Evolutionary conservation across 2,888 invertebrate genomes (phyloP).

Genomic region (Cephus runcator): DNA sequence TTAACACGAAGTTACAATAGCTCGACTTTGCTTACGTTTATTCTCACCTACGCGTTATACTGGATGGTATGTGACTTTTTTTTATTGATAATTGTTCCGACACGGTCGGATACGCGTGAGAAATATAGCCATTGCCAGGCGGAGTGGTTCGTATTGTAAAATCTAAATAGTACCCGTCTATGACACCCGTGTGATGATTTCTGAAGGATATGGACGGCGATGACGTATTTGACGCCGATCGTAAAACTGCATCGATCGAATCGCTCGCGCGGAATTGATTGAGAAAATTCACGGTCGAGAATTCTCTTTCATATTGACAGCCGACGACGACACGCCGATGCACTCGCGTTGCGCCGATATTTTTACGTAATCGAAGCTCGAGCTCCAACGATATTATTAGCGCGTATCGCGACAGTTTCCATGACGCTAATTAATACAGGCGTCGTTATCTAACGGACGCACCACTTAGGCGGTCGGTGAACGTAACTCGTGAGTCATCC

Average conservation of each 20-base stretch:
- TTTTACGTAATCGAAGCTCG: not conserved
- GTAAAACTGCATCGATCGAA: not conserved
- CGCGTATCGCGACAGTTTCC: not conserved
- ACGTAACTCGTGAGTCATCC: not conserved
- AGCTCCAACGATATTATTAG: not conserved
- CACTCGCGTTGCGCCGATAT: not conserved
- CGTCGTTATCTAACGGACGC: not conserved
- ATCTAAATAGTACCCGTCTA: not conserved
- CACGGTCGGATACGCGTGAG: not conserved
- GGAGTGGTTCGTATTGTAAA: not conserved
- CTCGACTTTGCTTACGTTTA: not conserved
- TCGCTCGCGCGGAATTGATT: not conserved
- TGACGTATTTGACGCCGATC: not conserved
- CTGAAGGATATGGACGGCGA: not conserved
- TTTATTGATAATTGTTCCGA: not conserved
- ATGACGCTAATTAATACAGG: too few species aligned
- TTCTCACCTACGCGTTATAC: not conserved
- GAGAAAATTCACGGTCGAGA: not conserved
- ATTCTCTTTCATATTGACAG: not conserved
- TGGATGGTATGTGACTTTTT: not conserved
- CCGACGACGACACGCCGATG: not conserved
- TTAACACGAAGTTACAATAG: constrained; percentile 7
- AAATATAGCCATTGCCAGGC: not conserved
- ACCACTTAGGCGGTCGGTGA: not conserved
- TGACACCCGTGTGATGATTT: not conserved